These are phyloP conservation scores for Crocodylus rhombifer DNA, from an alignment of 2,797 vertebrate species.

Conservation along the genomic window DNA sequence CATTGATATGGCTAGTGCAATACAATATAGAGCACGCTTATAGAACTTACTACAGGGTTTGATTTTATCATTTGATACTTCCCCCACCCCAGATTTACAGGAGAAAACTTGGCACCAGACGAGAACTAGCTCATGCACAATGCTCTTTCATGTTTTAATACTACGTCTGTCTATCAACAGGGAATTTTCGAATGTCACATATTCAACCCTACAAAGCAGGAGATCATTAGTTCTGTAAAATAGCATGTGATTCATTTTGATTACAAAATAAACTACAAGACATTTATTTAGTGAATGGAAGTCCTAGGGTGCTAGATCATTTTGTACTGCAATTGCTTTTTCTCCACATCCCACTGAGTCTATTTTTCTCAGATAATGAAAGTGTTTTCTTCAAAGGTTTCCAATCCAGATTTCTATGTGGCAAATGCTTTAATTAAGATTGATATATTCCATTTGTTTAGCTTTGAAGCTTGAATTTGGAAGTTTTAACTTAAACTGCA, in stretches of 20 bases:
- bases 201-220: neutral
- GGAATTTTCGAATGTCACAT: neutral
- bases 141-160: neutral
- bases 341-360: neutral
- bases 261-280: constrained; percentile 30
- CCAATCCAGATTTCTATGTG: neutral
- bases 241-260: neutral
- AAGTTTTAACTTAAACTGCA: constrained; percentile 60
- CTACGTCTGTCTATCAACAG: neutral
- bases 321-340: neutral
- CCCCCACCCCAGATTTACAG: neutral
- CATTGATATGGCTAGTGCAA: neutral
- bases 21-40: neutral
- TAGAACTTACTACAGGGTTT: neutral
- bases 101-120: neutral
- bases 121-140: neutral
- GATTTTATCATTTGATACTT: neutral
- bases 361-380: neutral
- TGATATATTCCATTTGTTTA: neutral
- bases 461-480: constrained; percentile 15
- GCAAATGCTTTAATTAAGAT: neutral
- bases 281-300: neutral
- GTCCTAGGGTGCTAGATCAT: neutral
- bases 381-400: neutral
- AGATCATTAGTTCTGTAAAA: neutral